Evolutionary conservation across 2,888 invertebrate genomes (phyloP).

Genomic region (Papilio protenor): DNA sequence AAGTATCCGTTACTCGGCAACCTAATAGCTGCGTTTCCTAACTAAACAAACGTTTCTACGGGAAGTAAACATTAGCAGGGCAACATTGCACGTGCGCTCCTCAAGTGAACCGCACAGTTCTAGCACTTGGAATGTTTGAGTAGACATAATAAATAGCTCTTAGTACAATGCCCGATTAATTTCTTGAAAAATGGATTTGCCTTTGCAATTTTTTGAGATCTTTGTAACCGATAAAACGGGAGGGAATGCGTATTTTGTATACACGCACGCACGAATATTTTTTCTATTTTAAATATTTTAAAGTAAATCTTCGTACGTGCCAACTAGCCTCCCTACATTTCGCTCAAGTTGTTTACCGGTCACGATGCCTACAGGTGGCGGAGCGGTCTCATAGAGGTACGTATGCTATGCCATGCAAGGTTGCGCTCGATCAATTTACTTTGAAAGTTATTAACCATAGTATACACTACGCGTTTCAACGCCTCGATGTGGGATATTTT

Average conservation of each 20-base stretch:
- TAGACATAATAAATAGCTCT: not conserved
- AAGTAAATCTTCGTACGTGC: not conserved
- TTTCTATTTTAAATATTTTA: not conserved
- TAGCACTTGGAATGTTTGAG: conserved; percentile 24
- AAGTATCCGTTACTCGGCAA: conserved; percentile 48
- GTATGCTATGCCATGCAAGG: conserved; percentile 32
- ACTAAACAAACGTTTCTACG: conserved; percentile 55
- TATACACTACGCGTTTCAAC: conserved; percentile 37
- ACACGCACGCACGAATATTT: not conserved
- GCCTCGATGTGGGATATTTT: conserved; percentile 41
- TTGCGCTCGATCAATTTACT: conserved; percentile 45
- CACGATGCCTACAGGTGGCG: conserved; percentile 34
- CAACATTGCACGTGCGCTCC: conserved; percentile 54
- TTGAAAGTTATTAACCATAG: conserved; percentile 45
- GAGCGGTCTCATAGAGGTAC: conserved; percentile 23
- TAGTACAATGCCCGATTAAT: not conserved
- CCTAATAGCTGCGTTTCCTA: conserved; percentile 53
- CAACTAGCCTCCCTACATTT: not conserved
- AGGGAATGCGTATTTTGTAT: not conserved
- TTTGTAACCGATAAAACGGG: not conserved
- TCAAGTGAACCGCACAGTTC: conserved; percentile 23
- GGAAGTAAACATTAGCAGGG: conserved; percentile 57
- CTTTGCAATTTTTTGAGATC: not conserved
- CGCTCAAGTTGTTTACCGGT: not conserved
- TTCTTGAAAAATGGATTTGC: not conserved